phyloP scores from a whole-genome alignment of 2,888 invertebrate species.

The Pseudanteris insignis region DNA sequence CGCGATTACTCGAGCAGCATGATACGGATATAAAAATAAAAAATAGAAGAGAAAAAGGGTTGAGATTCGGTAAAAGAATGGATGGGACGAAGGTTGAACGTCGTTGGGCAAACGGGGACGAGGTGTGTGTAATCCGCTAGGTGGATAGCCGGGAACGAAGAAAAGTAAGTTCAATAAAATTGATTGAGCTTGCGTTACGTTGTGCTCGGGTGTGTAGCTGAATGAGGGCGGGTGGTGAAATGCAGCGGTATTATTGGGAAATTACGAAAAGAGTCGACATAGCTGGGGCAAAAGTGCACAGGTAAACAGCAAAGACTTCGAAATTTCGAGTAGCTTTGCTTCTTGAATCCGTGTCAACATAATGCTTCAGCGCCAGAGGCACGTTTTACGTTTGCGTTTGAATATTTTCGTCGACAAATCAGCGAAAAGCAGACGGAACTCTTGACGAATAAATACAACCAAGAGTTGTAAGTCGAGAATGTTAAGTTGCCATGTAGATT shows the following conservation, averaged over 20 bases:
- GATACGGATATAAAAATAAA: too few relatives aligned
- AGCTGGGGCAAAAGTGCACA: conserved; percentile 31
- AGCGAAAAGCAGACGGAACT: conserved; percentile 43
- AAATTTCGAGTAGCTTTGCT: conserved; percentile 45
- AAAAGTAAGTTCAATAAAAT: conserved; percentile 36
- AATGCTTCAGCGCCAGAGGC: conserved; percentile 45
- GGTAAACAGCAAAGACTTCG: conserved; percentile 48
- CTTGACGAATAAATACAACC: conserved; percentile 44
- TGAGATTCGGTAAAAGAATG: too few relatives aligned
- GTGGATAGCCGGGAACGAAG: neutral
- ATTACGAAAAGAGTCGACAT: conserved; percentile 42
- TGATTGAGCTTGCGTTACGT: conserved; percentile 29
- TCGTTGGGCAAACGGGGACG: too few relatives aligned
- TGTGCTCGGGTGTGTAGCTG: conserved; percentile 30
- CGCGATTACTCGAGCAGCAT: too few relatives aligned
- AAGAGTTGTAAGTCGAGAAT: conserved; percentile 40
- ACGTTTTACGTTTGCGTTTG: conserved; percentile 47
- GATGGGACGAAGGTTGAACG: too few relatives aligned
- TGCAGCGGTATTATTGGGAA: conserved; percentile 47
- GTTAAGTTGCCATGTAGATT: conserved; percentile 39
- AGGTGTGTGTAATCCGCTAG: too few relatives aligned
- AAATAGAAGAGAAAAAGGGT: too few relatives aligned
- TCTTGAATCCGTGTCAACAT: conserved; percentile 46
- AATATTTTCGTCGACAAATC: conserved; percentile 45
- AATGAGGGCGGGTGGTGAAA: conserved; percentile 33